phyloP scores from a whole-genome alignment of 2,797 vertebrate species.

The Schizothorax lantsangensis region DNA sequence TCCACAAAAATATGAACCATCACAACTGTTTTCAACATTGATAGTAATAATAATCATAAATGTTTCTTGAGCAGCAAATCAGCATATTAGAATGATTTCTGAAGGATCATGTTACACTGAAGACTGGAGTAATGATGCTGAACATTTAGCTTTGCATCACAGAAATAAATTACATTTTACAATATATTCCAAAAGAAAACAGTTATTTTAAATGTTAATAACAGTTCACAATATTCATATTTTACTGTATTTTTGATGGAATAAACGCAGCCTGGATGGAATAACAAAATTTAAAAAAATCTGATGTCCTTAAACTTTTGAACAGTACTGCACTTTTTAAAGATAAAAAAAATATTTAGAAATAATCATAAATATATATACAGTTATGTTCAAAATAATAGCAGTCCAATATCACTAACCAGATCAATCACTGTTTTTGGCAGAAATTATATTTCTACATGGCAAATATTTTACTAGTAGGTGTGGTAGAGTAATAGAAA shows the following conservation, averaged over 20 bases:
- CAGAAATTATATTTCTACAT: no score
- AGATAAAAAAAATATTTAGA: neutral
- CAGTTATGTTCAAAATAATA: no score
- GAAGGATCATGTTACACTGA: neutral
- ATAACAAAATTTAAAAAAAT: neutral
- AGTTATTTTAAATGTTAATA: neutral
- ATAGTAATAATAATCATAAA: neutral
- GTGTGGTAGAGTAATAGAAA: no score
- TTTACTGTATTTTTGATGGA: no score
- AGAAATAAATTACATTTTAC: neutral
- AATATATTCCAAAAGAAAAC: neutral
- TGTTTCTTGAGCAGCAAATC: neutral
- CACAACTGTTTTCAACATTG: neutral
- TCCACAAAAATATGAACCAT: neutral
- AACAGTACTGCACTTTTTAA: no score
- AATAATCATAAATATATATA: neutral
- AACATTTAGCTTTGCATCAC: neutral
- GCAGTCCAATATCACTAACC: no score
- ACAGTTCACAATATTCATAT: neutral
- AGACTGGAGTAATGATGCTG: neutral
- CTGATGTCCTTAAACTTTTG: no score
- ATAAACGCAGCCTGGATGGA: neutral
- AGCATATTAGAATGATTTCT: neutral
- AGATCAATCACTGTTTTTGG: no score
- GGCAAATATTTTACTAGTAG: no score